Evolutionary conservation across 1,140 invertebrate genomes (phyloP).

Genomic region (Pogonus chalceus): DNA sequence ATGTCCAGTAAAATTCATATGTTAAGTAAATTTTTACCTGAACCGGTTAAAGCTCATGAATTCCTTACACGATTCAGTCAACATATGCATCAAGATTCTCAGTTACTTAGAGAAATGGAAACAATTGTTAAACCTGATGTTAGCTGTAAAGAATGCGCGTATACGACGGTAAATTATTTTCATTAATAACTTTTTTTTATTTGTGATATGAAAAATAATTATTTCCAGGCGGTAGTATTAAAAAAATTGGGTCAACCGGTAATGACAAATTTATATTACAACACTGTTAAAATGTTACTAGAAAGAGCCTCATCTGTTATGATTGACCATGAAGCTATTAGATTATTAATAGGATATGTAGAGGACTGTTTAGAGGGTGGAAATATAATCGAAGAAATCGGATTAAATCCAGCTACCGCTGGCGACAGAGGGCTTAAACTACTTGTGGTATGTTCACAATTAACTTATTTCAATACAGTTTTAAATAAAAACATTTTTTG

Average conservation of each 20-base stretch:
- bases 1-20: conserved; percentile 41
- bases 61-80: conserved; percentile 81
- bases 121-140: conserved; percentile 77
- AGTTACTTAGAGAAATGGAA: conserved; percentile 75
- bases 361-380: conserved; percentile 59
- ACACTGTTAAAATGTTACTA: conserved; percentile 83
- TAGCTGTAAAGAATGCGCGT: conserved; percentile 82
- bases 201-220: conserved; percentile 6
- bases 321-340: conserved; percentile 81
- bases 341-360: conserved; percentile 57
- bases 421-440: conserved; percentile 74
- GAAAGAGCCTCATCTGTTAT: conserved; percentile 91
- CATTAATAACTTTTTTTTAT: no score
- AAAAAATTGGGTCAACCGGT: conserved; percentile 89
- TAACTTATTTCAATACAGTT: neutral
- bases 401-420: conserved; percentile 65
- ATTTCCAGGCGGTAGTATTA: conserved; percentile 54
- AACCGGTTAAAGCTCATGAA: conserved; percentile 86
- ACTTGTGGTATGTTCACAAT: conserved; percentile 47
- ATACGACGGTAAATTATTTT: conserved; percentile 50
- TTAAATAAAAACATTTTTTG: conserved; percentile 22
- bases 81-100: conserved; percentile 67
- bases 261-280: conserved; percentile 91
- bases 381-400: conserved; percentile 61
- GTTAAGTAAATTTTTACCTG: conserved; percentile 70